These are phyloP conservation scores for Cyclopterus lumpus DNA, from an alignment of 2,797 vertebrate genomes.

Conservation along the genomic window DNA sequence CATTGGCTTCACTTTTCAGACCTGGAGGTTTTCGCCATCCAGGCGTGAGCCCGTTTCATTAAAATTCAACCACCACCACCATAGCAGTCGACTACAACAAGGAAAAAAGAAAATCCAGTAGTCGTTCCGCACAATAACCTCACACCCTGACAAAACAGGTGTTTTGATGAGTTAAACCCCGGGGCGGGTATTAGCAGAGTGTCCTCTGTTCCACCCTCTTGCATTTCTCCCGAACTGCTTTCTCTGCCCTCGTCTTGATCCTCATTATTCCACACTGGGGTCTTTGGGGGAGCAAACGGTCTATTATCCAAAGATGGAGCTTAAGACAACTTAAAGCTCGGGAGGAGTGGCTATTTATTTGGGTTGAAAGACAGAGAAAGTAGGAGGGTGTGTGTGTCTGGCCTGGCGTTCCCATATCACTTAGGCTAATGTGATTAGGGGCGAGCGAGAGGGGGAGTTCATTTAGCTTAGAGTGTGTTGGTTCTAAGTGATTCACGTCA, in stretches of 20 bases:
- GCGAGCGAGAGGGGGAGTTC: conserved; percentile 55
- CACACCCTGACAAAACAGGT: conserved; percentile 61
- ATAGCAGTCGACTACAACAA: conserved; percentile 18
- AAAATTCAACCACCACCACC: conserved; percentile 26
- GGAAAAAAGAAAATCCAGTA: conserved; percentile 29
- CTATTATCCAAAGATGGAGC: conserved; percentile 78
- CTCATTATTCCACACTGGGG: conserved; percentile 77
- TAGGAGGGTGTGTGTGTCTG: conserved; percentile 76
- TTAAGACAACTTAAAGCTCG: conserved; percentile 79
- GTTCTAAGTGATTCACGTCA: conserved; percentile 76
- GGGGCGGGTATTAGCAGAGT: conserved; percentile 58
- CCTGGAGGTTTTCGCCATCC: not conserved
- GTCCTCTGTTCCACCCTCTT: conserved; percentile 65
- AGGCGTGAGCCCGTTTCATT: conserved; percentile 35
- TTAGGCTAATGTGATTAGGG: conserved; percentile 82
- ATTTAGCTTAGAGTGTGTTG: conserved; percentile 72
- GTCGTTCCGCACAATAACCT: conserved; percentile 40
- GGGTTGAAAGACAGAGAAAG: conserved; percentile 70
- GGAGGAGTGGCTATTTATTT: conserved; percentile 79
- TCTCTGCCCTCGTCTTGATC: conserved; percentile 70
- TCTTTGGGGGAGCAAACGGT: conserved; percentile 67
- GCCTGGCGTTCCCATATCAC: conserved; percentile 79
- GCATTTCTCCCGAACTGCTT: conserved; percentile 61
- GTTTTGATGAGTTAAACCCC: conserved; percentile 66
- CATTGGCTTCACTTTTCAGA: not conserved